These are phyloP conservation scores for Pseudocheirus occidentalis DNA, from an alignment of 2,797 vertebrate genomes.

Conservation along the genomic window DNA sequence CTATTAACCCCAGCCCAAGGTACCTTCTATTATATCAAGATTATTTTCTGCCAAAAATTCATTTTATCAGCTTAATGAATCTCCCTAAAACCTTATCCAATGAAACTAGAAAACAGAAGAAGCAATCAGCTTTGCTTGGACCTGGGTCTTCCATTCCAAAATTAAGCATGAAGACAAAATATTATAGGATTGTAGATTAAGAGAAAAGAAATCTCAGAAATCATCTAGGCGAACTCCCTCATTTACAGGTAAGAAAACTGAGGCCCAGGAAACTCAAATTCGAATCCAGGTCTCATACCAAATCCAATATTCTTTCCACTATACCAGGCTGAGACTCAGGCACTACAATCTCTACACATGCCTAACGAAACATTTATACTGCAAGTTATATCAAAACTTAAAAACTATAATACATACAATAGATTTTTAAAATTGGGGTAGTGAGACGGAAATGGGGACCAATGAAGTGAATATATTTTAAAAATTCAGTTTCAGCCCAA, in stretches of 20 bases:
- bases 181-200: not conserved
- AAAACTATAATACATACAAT: not conserved
- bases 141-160: not conserved
- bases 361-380: conserved; percentile 25
- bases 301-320: not conserved
- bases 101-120: not conserved
- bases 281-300: not conserved
- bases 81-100: not conserved
- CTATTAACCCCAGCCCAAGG: not conserved
- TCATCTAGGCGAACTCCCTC: not conserved
- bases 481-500: conserved; percentile 26
- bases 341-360: not conserved
- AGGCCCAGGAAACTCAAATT: not conserved
- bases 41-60: conserved; percentile 14
- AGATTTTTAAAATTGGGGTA: not conserved
- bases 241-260: not conserved
- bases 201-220: not conserved
- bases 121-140: not conserved
- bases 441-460: not conserved
- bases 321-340: not conserved
- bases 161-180: not conserved
- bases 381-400: conserved; percentile 13
- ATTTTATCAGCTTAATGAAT: not conserved
- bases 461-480: not conserved
- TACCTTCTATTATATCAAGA: not conserved